Conservation (phyloP, 2,888 invertebrate species). For the Gerris lacustris region DNA sequence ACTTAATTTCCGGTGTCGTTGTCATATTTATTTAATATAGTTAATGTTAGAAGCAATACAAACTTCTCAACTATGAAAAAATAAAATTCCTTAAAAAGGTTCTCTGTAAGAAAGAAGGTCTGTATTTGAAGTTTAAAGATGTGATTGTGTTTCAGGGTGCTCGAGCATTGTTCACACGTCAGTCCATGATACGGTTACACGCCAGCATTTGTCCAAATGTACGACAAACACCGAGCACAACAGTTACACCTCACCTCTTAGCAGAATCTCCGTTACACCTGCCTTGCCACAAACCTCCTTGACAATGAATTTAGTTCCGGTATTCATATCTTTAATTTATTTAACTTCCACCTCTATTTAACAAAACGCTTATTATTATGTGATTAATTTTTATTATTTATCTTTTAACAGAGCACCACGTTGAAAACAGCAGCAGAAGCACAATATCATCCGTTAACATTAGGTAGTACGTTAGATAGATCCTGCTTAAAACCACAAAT, state of each 20-base stretch:
- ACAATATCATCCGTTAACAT: neutral
- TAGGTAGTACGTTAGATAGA: neutral
- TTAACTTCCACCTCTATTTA: no score
- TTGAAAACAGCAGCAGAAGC: conserved; percentile 3
- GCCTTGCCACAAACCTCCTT: neutral
- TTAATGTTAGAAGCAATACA: no score
- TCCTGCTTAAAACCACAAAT: neutral
- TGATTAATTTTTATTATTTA: neutral
- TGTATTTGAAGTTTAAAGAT: no score
- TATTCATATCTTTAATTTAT: neutral
- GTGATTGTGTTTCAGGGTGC: neutral
- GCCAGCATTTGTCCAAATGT: neutral
- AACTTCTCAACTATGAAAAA: no score
- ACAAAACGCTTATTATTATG: no score
- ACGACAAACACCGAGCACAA: neutral
- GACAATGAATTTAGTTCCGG: conserved; percentile 4
- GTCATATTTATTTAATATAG: no score
- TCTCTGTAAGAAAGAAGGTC: no score
- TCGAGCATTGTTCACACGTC: neutral
- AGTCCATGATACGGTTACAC: neutral
- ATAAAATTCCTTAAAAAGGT: no score
- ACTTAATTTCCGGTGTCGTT: no score
- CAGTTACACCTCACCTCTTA: neutral
- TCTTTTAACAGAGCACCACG: neutral
- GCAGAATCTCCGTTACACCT: neutral